These are phyloP conservation scores for Phrynocephalus versicolor DNA, from an alignment of 2,113 vertebrate species.

Conservation along the genomic window DNA sequence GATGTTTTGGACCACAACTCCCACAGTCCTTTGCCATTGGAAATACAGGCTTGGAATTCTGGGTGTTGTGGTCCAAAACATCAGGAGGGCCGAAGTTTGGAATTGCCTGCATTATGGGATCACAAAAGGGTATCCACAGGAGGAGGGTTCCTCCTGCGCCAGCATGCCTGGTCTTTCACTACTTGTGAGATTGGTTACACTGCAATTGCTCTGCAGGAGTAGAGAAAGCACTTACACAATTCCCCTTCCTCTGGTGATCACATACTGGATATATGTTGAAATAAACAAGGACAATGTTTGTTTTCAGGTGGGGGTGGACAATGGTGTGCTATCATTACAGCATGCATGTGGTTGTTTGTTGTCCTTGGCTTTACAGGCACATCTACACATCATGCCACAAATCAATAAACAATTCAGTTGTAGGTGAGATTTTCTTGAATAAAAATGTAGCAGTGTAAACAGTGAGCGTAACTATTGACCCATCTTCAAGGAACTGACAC, in stretches of 20 bases:
- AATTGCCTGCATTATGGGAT: too few species aligned
- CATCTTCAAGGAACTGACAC: not conserved
- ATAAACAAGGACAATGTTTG: not conserved
- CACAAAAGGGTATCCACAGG: too few species aligned
- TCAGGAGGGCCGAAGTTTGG: too few species aligned
- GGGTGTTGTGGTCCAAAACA: too few species aligned
- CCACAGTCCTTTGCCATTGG: too few species aligned
- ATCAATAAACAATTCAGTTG: not conserved
- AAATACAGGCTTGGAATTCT: too few species aligned
- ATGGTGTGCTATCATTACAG: not conserved
- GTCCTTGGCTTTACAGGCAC: not conserved
- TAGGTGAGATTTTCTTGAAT: not conserved
- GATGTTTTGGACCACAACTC: too few species aligned
- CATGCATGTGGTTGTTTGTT: not conserved
- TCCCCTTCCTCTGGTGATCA: too few species aligned
- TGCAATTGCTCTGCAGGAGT: not conserved
- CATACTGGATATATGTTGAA: not conserved
- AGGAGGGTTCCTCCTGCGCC: too few species aligned
- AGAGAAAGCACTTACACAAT: too few species aligned
- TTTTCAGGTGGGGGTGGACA: not conserved
- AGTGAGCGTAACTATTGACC: not conserved
- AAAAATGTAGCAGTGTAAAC: not conserved
- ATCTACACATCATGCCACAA: not conserved
- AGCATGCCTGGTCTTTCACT: too few species aligned
- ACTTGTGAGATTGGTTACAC: too few species aligned